These are phyloP conservation scores for Malurus leucopterus DNA, from an alignment of 2,797 vertebrate genomes.

Conservation along the genomic window DNA sequence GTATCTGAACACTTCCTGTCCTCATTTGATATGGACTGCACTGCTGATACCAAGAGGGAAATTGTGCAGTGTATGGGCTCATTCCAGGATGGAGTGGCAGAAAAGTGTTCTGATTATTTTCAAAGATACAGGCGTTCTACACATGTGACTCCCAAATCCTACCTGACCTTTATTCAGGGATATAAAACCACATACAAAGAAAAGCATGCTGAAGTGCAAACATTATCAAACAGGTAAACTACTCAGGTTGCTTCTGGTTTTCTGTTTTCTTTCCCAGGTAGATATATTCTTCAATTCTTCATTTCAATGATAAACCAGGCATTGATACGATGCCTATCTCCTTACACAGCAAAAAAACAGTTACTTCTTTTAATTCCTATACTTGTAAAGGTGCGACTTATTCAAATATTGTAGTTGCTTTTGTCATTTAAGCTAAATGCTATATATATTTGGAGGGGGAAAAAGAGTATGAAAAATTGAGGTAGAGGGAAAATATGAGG, in stretches of 20 bases:
- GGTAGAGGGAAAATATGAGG: neutral
- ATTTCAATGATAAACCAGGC: neutral
- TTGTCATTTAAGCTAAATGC: neutral
- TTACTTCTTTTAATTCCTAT: neutral
- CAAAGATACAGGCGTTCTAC: constrained; percentile 89
- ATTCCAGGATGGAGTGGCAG: constrained; percentile 93
- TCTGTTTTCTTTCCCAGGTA: neutral
- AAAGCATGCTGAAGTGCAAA: constrained; percentile 85
- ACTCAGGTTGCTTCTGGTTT: neutral
- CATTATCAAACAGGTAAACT: constrained; percentile 84
- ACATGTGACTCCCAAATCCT: constrained; percentile 94
- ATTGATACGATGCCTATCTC: too few species aligned
- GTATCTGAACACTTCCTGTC: constrained; percentile 94
- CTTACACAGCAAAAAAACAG: neutral
- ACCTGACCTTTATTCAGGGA: constrained; percentile 92
- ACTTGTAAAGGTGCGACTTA: neutral
- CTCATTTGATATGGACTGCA: constrained; percentile 87
- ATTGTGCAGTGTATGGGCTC: constrained; percentile 95
- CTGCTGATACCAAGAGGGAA: constrained; percentile 80
- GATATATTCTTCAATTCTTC: neutral
- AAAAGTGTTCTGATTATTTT: constrained; percentile 93
- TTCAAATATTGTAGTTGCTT: neutral
- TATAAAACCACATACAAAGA: constrained; percentile 91
- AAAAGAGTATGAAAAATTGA: neutral
- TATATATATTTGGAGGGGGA: neutral